Evolutionary conservation across 2,888 invertebrate species (phyloP).

Genomic region (Nomada ruficornis): DNA sequence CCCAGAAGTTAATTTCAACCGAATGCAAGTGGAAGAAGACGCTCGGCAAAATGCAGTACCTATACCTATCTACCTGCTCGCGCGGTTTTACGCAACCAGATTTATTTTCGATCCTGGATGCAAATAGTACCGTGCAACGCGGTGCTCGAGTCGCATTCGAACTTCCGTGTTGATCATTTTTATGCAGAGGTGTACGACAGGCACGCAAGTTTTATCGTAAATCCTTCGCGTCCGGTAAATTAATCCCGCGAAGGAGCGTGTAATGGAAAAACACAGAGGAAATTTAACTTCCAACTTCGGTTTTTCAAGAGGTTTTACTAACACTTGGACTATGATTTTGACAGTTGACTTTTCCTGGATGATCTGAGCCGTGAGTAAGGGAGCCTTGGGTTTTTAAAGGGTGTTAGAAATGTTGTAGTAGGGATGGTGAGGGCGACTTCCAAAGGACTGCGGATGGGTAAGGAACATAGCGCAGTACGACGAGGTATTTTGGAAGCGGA

Average conservation of each 20-base stretch:
- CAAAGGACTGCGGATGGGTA: no score
- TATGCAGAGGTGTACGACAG: constrained; percentile 9
- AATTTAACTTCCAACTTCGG: no score
- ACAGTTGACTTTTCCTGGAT: no score
- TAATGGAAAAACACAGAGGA: no score
- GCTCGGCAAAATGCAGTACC: background rate
- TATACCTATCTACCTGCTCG: background rate
- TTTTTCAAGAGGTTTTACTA: no score
- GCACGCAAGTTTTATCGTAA: constrained; percentile 44
- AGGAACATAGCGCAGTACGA: no score
- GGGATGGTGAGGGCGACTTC: no score
- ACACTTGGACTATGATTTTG: no score
- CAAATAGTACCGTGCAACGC: background rate
- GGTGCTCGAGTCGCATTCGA: background rate
- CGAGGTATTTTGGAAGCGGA: no score
- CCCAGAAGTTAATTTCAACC: constrained; percentile 36
- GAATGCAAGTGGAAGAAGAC: background rate
- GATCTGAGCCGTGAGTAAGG: no score
- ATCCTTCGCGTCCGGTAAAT: constrained; percentile 20
- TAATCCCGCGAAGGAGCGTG: constrained; percentile 5
- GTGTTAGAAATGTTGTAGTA: no score
- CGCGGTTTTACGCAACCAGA: background rate
- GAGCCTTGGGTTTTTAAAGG: no score
- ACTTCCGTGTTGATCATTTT: constrained; percentile 28
- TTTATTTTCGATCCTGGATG: constrained; percentile 11